Evolutionary conservation across 2,888 invertebrate genomes (phyloP).

Genomic region (Macropis europaea): DNA sequence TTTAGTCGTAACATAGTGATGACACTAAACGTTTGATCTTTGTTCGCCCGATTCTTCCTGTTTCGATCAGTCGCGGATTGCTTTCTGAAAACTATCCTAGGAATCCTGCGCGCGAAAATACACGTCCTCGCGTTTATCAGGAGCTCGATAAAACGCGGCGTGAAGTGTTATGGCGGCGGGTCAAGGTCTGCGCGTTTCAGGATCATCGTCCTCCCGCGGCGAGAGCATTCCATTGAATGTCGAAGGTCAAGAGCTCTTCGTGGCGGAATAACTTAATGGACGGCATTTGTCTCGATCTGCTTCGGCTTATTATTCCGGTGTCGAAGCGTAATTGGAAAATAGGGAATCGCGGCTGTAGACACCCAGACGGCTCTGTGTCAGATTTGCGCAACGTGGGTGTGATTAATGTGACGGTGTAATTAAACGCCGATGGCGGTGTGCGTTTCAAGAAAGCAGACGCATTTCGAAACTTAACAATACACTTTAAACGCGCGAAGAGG

Average conservation of each 20-base stretch:
- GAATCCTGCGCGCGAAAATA: not conserved
- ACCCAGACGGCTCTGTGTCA: not conserved
- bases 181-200: slow-evolving; percentile 68
- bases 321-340: slow-evolving; percentile 39
- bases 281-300: slow-evolving; percentile 47
- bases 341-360: slow-evolving; percentile 25
- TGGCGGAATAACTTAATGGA: slow-evolving; percentile 50
- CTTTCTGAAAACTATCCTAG: too few relatives aligned
- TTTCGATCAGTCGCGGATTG: too few relatives aligned
- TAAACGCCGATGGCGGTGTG: slow-evolving; percentile 33
- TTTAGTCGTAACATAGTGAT: too few relatives aligned
- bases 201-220: slow-evolving; percentile 64
- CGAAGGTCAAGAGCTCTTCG: slow-evolving; percentile 60
- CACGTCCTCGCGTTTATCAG: slow-evolving; percentile 12
- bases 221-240: slow-evolving; percentile 58
- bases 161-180: slow-evolving; percentile 47
- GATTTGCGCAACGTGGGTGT: slow-evolving; percentile 28
- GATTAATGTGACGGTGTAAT: slow-evolving; percentile 44
- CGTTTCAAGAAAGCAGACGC: too few relatives aligned
- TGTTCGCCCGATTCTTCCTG: too few relatives aligned
- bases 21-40: too few relatives aligned
- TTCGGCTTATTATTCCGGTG: slow-evolving; percentile 35
- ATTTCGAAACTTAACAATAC: too few relatives aligned
- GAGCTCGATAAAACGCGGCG: slow-evolving; percentile 32
- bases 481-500: too few relatives aligned